Percentiles rank a stretch among this genome's conserved stretches.
These are phyloP conservation scores for Trachelus troglodyta DNA, from an alignment of 2,888 invertebrate genomes.

Conservation along the genomic window DNA sequence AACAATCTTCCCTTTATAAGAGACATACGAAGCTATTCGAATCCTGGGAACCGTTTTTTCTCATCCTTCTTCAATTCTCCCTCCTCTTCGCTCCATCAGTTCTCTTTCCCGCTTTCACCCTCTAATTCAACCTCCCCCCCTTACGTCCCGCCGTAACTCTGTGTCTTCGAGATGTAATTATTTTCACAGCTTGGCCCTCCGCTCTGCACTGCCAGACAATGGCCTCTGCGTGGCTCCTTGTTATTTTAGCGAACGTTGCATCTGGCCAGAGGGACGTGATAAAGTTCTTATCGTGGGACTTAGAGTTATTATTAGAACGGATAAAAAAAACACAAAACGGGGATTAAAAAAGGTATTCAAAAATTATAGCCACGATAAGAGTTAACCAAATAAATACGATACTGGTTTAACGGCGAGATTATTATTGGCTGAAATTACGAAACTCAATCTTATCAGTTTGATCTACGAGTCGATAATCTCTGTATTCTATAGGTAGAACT, in stretches of 20 bases:
- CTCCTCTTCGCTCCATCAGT: conserved; percentile 14
- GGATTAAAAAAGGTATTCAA: not conserved
- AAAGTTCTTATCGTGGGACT: conserved; percentile 1
- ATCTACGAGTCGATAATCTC: not conserved
- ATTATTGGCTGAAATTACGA: not conserved
- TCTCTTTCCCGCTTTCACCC: conserved; percentile 24
- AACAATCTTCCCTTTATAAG: conserved; percentile 61
- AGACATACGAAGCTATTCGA: conserved; percentile 61
- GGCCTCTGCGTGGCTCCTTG: conserved; percentile 12
- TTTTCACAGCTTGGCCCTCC: conserved; percentile 57
- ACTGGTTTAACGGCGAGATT: not conserved
- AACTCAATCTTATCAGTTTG: not conserved
- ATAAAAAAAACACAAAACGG: not conserved
- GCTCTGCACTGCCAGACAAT: conserved; percentile 2
- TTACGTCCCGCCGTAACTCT: not conserved
- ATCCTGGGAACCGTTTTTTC: conserved; percentile 63
- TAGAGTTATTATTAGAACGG: not conserved
- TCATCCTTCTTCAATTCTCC: conserved; percentile 11
- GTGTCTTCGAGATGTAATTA: conserved; percentile 58
- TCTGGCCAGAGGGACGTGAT: conserved; percentile 27
- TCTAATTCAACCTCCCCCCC: conserved; percentile 19
- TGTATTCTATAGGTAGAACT: not conserved
- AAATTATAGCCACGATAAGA: not conserved
- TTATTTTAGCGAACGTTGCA: conserved; percentile 23
- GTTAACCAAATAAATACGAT: not conserved